Percentiles rank a stretch among this genome's conserved stretches.
These are phyloP conservation scores for Rotaria socialis DNA, from an alignment of 2,888 invertebrate genomes.

Conservation along the genomic window DNA sequence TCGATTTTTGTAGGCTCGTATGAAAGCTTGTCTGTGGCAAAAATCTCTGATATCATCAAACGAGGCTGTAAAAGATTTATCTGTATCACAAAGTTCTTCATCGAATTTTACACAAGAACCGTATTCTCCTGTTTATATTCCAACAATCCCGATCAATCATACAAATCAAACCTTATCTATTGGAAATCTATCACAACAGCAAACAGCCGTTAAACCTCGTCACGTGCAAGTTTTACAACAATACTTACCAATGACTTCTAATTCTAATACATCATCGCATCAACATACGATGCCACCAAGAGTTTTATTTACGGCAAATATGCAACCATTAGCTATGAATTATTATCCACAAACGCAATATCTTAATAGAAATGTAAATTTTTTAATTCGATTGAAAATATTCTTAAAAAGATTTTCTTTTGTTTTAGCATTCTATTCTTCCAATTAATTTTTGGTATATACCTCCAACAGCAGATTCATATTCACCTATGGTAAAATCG, in stretches of 20 bases:
- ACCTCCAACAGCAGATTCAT: background rate
- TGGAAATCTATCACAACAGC: background rate
- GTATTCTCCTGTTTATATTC: background rate
- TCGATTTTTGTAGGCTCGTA: background rate
- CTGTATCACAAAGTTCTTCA: background rate
- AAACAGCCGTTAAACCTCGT: background rate
- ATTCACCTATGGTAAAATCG: background rate
- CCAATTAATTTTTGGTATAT: constrained; percentile 18
- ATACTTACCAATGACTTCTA: background rate
- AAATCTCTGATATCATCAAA: background rate
- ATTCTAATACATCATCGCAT: background rate
- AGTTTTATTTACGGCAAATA: background rate
- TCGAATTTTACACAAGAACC: background rate
- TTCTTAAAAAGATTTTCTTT: background rate
- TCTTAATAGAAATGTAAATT: background rate
- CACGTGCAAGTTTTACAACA: background rate
- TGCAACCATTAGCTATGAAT: background rate
- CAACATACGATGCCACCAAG: background rate
- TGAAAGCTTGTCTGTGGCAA: constrained; percentile 22
- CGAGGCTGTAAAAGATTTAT: background rate
- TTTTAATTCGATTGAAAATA: too few relatives aligned
- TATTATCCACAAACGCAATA: background rate
- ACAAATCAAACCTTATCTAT: background rate
- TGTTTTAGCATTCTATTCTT: background rate
- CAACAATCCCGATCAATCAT: background rate